Evolutionary conservation across 35 echinoderm and acorn worm species (phyloP).

Genomic region (Ophioderma brevispina): DNA sequence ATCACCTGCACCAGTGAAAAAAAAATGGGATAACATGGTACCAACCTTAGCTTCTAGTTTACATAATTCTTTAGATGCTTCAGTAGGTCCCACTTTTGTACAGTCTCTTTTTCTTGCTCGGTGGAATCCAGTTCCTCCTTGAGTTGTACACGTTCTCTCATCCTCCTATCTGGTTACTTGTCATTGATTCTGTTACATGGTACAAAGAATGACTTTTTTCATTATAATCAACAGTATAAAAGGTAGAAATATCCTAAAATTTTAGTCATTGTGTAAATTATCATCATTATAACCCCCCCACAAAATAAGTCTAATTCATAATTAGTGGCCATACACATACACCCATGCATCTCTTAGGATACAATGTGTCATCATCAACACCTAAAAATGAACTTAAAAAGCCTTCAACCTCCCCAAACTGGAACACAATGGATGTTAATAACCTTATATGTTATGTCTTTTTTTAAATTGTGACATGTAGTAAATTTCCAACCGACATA

Average conservation of each 20-base stretch:
- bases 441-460: too few species aligned
- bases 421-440: too few species aligned
- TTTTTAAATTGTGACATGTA: too few species aligned
- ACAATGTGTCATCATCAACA: too few species aligned
- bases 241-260: background rate
- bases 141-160: slow-evolving; percentile 86
- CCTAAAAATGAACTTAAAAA: too few species aligned
- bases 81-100: slow-evolving; percentile 71
- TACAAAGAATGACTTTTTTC: background rate
- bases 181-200: slow-evolving; percentile 90
- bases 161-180: slow-evolving; percentile 91
- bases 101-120: slow-evolving; percentile 58
- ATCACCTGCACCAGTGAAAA: background rate
- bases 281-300: background rate
- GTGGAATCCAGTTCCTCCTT: slow-evolving; percentile 68
- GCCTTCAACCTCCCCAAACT: too few species aligned
- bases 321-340: too few species aligned
- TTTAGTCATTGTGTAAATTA: background rate
- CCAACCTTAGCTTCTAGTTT: slow-evolving; percentile 91
- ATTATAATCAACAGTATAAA: background rate
- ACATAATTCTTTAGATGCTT: slow-evolving; percentile 81
- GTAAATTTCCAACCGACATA: too few species aligned
- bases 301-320: too few species aligned
- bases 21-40: background rate
- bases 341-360: too few species aligned